Conservation (phyloP, 2,888 invertebrate species). For the Napeogenes sylphis region DNA sequence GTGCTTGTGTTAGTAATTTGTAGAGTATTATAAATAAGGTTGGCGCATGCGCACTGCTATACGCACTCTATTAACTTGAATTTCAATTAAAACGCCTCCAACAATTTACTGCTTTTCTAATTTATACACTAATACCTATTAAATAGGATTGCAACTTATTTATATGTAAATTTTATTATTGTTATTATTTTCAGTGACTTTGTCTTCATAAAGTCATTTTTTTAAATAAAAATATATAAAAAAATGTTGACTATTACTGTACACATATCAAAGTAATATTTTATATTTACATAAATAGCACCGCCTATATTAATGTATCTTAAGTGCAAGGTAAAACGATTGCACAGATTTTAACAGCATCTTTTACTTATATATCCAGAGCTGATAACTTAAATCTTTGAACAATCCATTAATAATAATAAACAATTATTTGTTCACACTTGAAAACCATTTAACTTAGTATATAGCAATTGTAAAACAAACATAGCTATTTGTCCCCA, state of each 20-base stretch:
- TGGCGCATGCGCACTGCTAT: slow-evolving; percentile 60
- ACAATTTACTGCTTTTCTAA: slow-evolving; percentile 66
- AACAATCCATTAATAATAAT: too few species aligned
- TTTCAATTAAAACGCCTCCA: slow-evolving; percentile 74
- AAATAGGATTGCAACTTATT: neutral
- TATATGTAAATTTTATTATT: too few species aligned
- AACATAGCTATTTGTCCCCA: slow-evolving; percentile 28
- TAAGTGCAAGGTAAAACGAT: slow-evolving; percentile 23
- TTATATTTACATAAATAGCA: slow-evolving; percentile 53
- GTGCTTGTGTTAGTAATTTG: slow-evolving; percentile 57
- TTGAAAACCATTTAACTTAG: neutral
- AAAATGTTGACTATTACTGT: too few species aligned
- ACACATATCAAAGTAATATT: too few species aligned
- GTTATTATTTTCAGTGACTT: too few species aligned
- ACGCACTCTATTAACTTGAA: slow-evolving; percentile 67
- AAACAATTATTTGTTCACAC: too few species aligned
- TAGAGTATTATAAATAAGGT: slow-evolving; percentile 56
- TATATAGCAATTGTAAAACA: slow-evolving; percentile 23
- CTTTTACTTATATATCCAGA: too few species aligned
- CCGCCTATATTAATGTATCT: slow-evolving; percentile 58
- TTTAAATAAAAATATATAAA: neutral
- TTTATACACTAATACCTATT: slow-evolving; percentile 56
- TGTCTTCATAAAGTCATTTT: neutral
- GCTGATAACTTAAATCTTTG: neutral
- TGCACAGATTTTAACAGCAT: neutral